Base-by-base conservation (phyloP, 2,797 vertebrate genomes). In the Bovichtus diacanthus region DNA sequence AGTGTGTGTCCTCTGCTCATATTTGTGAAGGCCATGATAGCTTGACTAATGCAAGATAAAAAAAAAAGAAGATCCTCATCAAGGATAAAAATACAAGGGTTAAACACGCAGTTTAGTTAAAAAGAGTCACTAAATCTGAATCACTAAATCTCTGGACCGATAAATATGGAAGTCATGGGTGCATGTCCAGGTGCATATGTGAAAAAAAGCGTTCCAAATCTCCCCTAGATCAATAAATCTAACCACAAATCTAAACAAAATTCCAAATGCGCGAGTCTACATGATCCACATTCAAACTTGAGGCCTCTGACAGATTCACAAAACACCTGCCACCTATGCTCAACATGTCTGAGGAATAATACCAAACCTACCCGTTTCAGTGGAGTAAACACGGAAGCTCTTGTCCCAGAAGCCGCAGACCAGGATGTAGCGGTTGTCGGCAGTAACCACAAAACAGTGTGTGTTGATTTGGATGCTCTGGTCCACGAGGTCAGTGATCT, bases 331-430 rank as follows among this genome's bases (percentile, higher is more conserved):
- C 5, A 65, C 34, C 49, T 9, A 54, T 15, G n/a, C 43, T 43
- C 10, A 46, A 38, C 11, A 19, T 9, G 5, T 34, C 36, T 63
- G 15, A 54, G 27, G 18, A 66, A 60, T 54, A 41, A 59, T n/a
- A 46, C 3, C 41, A 19, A 54, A 82, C 67, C 1, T 90, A 99
- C 98, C 98, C 76, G 98, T 99, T 92, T 99, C 98, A n/a, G 98
- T 98, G 4, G 98, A 99, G 91, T 99, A 99, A 81, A 99, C 97
- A 25, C 98, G 93, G 93, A 99, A 99, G 85, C 98, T 99, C 92
- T 99, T 99, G 95, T 99, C 98, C 98, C 98, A 99, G 95, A 99
- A 99, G 27, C 98, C 98, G 63, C 98, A 99, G 74, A 98, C 98
- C 67, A 99, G 96, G 83, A 99, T 98, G 91, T 99, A 99, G 81